Conservation (phyloP, 2,113 vertebrate genomes). For the Nerophis ophidion region DNA sequence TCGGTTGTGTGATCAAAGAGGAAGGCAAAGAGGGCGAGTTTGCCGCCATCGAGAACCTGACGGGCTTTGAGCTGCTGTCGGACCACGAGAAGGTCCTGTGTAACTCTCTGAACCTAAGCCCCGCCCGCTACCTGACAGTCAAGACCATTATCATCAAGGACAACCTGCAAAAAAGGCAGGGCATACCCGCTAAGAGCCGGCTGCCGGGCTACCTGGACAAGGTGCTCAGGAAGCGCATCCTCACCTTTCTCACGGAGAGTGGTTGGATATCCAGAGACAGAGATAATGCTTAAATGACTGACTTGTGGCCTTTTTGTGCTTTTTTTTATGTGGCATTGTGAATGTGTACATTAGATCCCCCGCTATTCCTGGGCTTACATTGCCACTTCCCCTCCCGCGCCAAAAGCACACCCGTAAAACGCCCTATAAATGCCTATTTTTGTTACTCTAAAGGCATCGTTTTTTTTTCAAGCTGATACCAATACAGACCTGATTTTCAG, state of each 20-base stretch:
- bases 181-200: conserved; percentile 92
- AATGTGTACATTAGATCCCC: too few species aligned
- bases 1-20: conserved; percentile 72
- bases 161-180: conserved; percentile 93
- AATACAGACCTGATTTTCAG: too few species aligned
- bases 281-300: conserved; percentile 76
- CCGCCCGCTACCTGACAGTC: conserved; percentile 89
- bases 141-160: conserved; percentile 98
- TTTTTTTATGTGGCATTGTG: background rate
- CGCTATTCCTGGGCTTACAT: too few species aligned
- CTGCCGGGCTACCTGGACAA: conserved; percentile 94
- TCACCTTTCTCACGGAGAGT: conserved; percentile 93
- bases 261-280: conserved; percentile 95
- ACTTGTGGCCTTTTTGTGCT: background rate
- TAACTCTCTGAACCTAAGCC: conserved; percentile 86
- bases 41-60: conserved; percentile 87
- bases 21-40: conserved; percentile 89
- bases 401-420: too few species aligned
- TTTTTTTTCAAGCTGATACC: too few species aligned
- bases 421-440: too few species aligned
- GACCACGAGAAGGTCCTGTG: conserved; percentile 95
- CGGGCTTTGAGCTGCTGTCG: conserved; percentile 90
- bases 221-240: conserved; percentile 92
- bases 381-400: too few species aligned
- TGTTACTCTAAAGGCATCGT: too few species aligned